These are phyloP conservation scores for Drosophila neoperkinsi DNA, from an alignment of 2,888 invertebrate species.

Conservation along the genomic window DNA sequence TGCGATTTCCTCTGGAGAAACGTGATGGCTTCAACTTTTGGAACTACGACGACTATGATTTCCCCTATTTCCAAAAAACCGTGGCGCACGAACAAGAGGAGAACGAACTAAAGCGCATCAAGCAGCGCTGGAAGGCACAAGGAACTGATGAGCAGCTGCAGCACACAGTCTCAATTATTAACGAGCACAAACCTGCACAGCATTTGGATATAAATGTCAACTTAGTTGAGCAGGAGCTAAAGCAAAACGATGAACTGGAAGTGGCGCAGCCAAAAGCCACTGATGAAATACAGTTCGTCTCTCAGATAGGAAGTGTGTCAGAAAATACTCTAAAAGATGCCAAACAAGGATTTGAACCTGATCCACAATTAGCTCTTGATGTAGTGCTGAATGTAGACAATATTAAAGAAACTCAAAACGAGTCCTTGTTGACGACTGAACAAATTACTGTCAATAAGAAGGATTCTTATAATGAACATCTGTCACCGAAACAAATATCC, in stretches of 20 bases:
- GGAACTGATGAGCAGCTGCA: background rate
- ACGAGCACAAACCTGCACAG: background rate
- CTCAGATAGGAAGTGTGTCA: background rate
- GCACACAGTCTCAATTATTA: background rate
- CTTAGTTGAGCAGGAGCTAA: background rate
- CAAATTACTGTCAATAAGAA: background rate
- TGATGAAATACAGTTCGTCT: background rate
- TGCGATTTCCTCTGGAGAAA: slow-evolving; percentile 84
- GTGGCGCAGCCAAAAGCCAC: too few species aligned
- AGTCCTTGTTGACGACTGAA: background rate
- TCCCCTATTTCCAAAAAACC: slow-evolving; percentile 45
- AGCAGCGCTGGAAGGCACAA: slow-evolving; percentile 30
- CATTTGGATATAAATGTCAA: background rate
- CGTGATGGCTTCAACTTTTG: slow-evolving; percentile 65
- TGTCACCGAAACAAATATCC: background rate
- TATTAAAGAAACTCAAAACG: background rate
- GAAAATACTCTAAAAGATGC: background rate
- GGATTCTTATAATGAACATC: slow-evolving; percentile 3
- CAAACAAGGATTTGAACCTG: too few species aligned
- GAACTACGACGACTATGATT: slow-evolving; percentile 74
- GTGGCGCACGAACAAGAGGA: slow-evolving; percentile 27
- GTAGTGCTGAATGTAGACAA: background rate
- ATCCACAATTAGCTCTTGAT: background rate
- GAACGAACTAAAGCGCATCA: slow-evolving; percentile 37
- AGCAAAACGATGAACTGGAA: background rate